These are phyloP conservation scores for Chelmon rostratus DNA, from an alignment of 2,797 vertebrate genomes.

Conservation along the genomic window DNA sequence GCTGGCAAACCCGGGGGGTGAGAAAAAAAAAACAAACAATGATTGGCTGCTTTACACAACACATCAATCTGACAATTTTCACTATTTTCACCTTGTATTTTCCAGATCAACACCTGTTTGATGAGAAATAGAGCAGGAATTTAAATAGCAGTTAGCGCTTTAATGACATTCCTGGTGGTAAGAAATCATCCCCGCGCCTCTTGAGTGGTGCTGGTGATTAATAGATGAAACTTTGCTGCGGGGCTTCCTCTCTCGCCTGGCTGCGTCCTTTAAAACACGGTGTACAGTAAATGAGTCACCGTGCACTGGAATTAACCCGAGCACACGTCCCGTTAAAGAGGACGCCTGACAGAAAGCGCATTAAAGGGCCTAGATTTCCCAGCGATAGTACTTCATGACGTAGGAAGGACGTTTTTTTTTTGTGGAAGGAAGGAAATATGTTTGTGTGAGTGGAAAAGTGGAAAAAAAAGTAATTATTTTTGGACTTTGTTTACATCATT, in stretches of 20 bases:
- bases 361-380: not conserved
- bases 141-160: not conserved
- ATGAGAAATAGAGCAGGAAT: not conserved
- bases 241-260: conserved; percentile 16
- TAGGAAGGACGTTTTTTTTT: not conserved
- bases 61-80: not conserved
- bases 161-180: not conserved
- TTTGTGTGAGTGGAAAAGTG: too few relatives aligned
- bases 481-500: too few relatives aligned
- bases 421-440: too few relatives aligned
- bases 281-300: conserved; percentile 17
- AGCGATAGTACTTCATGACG: too few relatives aligned
- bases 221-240: conserved; percentile 12
- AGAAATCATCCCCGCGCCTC: not conserved
- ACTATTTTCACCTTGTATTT: not conserved
- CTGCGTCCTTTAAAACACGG: conserved; percentile 16
- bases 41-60: not conserved
- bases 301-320: not conserved
- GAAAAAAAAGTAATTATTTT: too few relatives aligned
- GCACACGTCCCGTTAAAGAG: not conserved
- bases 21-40: not conserved
- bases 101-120: not conserved
- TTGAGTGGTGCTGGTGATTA: conserved; percentile 20
- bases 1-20: not conserved
- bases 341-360: not conserved